Base-by-base conservation (phyloP, 2,113 vertebrate genomes). In the Chaetorhynchus papuensis region DNA sequence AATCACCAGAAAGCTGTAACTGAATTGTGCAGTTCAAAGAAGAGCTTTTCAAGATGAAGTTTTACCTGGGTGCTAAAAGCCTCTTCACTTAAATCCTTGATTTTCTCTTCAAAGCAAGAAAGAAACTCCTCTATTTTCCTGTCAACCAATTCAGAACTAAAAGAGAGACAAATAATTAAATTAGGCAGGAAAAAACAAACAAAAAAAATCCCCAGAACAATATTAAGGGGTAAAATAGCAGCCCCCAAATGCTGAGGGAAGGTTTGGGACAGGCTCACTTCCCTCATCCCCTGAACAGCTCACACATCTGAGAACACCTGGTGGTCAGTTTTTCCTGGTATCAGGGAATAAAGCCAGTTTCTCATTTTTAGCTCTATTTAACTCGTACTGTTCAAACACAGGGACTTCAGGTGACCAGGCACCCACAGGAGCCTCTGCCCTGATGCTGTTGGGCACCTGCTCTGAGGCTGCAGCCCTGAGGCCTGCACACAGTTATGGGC, bases 101-200 rank as follows among this genome's bases (percentile, higher is more conserved):
- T 96, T 96, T 98, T 98, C 90, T 99, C 98, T 50, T 98, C 98
- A 90, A 99, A 99, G 70, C 97, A 98, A 76, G 87, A 90, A 96
- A 99, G 98, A 98, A 99, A 99, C 90, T 99, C 99, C 97, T 99
- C 99, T 53, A 99, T 99, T 96, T 99, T 99, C 39, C 93, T 96
- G 95, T 99, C 99, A 21, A 99, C 99, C 44, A 99, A 84, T 96
- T 99, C 99, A 5, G 99, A 98, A 96, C 99, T 99, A 96, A 28
- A 79, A 97, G 39, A 96, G 90, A 97, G n/a, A 72, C 33, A 59
- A 76, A 71, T 27, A 72, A 88, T 37, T 33, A 30, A 72, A 45
- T 83, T 16, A 54, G 64, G 24, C 17, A 65, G 15, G 42, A 54
- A 33, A n/a, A 37, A 30, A 26, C 15, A 6, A 23, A 13, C 21